phyloP scores from a whole-genome alignment of 2,113 vertebrate genomes.

The Pseudorhombus dupliciocellatus region DNA sequence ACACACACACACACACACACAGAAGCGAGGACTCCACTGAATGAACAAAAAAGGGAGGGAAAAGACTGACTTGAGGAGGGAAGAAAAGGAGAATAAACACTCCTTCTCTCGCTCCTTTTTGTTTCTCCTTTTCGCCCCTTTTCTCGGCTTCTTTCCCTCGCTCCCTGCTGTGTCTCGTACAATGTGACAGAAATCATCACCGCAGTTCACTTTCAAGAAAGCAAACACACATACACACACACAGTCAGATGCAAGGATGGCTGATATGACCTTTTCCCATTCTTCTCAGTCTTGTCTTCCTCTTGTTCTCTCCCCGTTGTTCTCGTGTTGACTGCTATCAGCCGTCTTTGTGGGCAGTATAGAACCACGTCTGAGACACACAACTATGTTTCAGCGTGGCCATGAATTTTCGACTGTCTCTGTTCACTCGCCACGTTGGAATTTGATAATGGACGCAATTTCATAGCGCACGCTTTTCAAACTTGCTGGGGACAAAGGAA shows the following conservation, averaged over 20 bases:
- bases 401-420: not conserved
- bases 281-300: slow-evolving; percentile 19
- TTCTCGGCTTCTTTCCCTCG: slow-evolving; percentile 19
- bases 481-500: not conserved
- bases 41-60: slow-evolving; percentile 76
- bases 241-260: slow-evolving; percentile 17
- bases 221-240: slow-evolving; percentile 50
- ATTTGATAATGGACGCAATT: not conserved
- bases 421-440: not conserved
- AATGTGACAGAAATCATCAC: slow-evolving; percentile 65
- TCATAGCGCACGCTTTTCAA: not conserved
- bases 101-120: slow-evolving; percentile 48
- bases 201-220: slow-evolving; percentile 46
- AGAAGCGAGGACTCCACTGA: slow-evolving; percentile 32
- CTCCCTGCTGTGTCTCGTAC: slow-evolving; percentile 60
- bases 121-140: slow-evolving; percentile 8
- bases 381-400: not conserved
- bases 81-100: slow-evolving; percentile 68
- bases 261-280: slow-evolving; percentile 48
- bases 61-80: slow-evolving; percentile 69
- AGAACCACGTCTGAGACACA: not conserved
- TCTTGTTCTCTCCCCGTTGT: slow-evolving; percentile 14
- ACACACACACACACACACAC: slow-evolving; percentile 10
- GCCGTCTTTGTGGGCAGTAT: not conserved
- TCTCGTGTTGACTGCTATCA: slow-evolving; percentile 11